Evolutionary conservation across 2,888 invertebrate species (phyloP).

Genomic region (Ophion costatus): DNA sequence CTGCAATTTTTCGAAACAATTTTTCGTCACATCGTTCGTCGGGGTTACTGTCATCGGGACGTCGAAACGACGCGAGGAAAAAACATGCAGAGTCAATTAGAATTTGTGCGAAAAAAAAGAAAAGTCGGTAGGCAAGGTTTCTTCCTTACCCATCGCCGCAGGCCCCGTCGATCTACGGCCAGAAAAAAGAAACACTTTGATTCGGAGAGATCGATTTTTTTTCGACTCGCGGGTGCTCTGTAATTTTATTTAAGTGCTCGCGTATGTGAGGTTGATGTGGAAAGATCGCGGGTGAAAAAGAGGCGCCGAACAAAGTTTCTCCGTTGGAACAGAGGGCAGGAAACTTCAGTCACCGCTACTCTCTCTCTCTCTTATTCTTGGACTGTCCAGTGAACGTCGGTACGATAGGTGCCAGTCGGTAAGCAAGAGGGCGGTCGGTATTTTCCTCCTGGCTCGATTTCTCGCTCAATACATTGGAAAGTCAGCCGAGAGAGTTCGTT

Average conservation of each 20-base stretch:
- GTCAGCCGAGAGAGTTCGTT: constrained; percentile 40
- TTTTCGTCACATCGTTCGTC: not conserved
- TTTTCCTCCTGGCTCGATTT: constrained; percentile 22
- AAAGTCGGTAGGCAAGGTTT: not conserved
- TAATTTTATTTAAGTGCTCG: not conserved
- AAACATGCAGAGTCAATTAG: not conserved
- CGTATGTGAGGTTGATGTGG: not conserved
- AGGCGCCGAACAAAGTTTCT: not conserved
- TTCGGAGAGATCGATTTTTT: not conserved
- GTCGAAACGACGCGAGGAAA: not conserved
- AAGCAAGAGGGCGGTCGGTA: constrained; percentile 60
- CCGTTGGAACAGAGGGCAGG: constrained; percentile 63
- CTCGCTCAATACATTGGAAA: constrained; percentile 40
- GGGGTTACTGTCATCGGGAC: not conserved
- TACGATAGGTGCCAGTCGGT: constrained; percentile 68
- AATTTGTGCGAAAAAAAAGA: constrained; percentile 1
- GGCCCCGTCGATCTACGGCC: not conserved
- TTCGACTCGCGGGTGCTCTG: not conserved
- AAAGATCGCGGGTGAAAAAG: not conserved
- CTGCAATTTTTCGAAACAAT: constrained; percentile 9
- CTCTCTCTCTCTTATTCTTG: not conserved
- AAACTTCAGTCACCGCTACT: constrained; percentile 52
- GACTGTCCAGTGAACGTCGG: constrained; percentile 55
- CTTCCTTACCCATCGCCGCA: constrained; percentile 8
- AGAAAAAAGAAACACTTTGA: not conserved